Base-by-base conservation (phyloP, 1,140 invertebrate species). In the Drosophila repleta region DNA sequence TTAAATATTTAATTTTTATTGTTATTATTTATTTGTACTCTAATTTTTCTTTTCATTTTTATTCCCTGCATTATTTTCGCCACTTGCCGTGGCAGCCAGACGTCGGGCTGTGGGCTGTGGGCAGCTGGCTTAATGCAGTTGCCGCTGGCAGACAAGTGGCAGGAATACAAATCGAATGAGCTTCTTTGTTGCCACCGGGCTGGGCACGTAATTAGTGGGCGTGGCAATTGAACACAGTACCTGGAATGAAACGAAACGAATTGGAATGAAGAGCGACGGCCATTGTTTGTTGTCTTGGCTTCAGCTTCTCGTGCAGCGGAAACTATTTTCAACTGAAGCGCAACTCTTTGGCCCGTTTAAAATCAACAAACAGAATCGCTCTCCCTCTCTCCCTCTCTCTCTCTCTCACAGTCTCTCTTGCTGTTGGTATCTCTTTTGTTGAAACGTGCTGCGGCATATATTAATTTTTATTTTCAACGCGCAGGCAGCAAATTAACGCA, bases 161-260 rank as follows among this genome's bases (percentile, higher is more conserved):
- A 62, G 74, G 77, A 85, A 81, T 85, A 87, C 77, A 85, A 85
- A 85, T 85, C 77, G 77, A 85, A 85, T 85, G 85, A 85, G 74
- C 74, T 79, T 64, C 64, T 66, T 61, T 49, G 55, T 58, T 32
- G 39, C 62, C 0, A 8, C 37, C 6, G 4, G 3, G 13, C 29
- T 32, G 13, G 29, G 35, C 62, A 26, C 48, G 53, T 53, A 60
- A 72, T 65, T 43, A 72, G 39, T 55, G 48, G 69, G 63, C 69
- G 63, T 67, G 46, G 63, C 63, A 15, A 46, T 32, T 6, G 29
- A 29, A 29, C 39, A 24, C 62, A 51, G 3, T 13, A 35, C 32
- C 32, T 65, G 52, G 1, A 10, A 11, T 17, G 10, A 3, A 4
- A 17, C 11, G 18, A 55, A 4, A 1, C 15, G 29, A 0, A 4